Evolutionary conservation across 2,797 vertebrate genomes (phyloP), one percentile per base, ranked within the genome.

Genomic region (Melanotaenia nigrans): DNA sequence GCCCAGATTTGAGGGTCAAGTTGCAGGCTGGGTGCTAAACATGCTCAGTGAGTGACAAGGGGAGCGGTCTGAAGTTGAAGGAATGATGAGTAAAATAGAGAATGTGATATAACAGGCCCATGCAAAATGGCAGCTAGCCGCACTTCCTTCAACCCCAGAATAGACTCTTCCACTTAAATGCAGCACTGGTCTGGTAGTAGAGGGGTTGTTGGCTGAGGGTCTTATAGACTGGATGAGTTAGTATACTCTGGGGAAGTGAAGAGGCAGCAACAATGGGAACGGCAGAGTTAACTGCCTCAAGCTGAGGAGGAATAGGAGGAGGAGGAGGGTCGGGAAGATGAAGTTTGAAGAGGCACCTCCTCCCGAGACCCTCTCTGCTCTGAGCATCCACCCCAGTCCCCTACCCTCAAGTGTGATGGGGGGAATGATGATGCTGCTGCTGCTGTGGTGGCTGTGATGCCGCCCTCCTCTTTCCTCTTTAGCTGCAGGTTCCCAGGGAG

Each of bases 361-460:
- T 93, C 92, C 93, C 85, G 93, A 94, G 91, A 93, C 93, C 94
- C 94, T 94, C 93, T 90, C 92, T 95, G 95, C 92, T 93, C 90
- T 87, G 92, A 93, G 89, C 77, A 85, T 93, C 95, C 87, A 86
- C 93, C 94, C 91, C 94, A 93, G 95, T 91, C 94, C 94, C 97
- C 97, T 99, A 99, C 98, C 97, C 97, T 99, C 96, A 85, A 96
- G 94, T 86, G 96, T 96, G 96, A 97, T 95, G 92, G 96, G 92
- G 95, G 96, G 95, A 93, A 96, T 93, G 96, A 92, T 94, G 95
- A 76, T 96, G 95, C 93, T 86, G 79, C 82, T 86, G 90, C 78
- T 89, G 90, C 84, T 88, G 87, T 66, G 83, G 71, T 86, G 87
- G 90, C 92, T 90, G 82, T 92, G 95, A 94, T 94, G 96, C 95